Percentiles rank a stretch among this genome's conserved stretches.
Conservation (phyloP, 2,888 invertebrate species). For the Oscheius sp. region DNA sequence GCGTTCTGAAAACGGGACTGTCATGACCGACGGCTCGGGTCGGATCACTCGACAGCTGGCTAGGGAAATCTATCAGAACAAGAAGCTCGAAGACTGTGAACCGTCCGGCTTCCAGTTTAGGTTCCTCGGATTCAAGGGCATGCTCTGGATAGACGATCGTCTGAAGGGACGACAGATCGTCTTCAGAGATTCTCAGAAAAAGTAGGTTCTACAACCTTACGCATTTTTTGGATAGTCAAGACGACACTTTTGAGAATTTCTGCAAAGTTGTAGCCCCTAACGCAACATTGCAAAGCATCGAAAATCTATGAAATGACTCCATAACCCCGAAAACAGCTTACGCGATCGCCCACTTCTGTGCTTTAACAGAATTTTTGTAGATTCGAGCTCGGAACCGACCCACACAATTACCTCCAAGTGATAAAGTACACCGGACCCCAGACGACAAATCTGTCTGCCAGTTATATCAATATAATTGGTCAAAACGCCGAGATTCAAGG, state of each 20-base stretch:
- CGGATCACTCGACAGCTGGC: background rate
- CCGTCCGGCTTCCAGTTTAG: background rate
- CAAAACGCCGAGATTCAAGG: constrained; percentile 10
- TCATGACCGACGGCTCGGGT: constrained; percentile 16
- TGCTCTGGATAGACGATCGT: background rate
- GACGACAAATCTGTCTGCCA: constrained; percentile 2
- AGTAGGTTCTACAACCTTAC: background rate
- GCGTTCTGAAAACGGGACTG: background rate
- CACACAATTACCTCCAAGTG: background rate
- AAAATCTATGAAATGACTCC: no score
- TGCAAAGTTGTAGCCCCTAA: no score
- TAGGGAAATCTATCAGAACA: background rate
- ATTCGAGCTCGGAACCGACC: background rate
- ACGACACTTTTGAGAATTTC: no score
- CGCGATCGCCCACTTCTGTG: no score
- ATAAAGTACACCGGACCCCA: constrained; percentile 1
- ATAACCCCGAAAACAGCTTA: no score
- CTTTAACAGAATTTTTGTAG: background rate
- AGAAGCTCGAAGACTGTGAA: background rate
- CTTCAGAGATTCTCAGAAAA: constrained; percentile 14
- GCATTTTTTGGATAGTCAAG: no score
- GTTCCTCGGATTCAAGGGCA: constrained; percentile 6
- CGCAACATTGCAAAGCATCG: no score
- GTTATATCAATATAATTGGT: constrained; percentile 1
- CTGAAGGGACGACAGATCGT: background rate